Evolutionary conservation across 1,140 invertebrate species (phyloP), one percentile per base, ranked within the genome.

Genomic region (Eulimnadia texana): DNA sequence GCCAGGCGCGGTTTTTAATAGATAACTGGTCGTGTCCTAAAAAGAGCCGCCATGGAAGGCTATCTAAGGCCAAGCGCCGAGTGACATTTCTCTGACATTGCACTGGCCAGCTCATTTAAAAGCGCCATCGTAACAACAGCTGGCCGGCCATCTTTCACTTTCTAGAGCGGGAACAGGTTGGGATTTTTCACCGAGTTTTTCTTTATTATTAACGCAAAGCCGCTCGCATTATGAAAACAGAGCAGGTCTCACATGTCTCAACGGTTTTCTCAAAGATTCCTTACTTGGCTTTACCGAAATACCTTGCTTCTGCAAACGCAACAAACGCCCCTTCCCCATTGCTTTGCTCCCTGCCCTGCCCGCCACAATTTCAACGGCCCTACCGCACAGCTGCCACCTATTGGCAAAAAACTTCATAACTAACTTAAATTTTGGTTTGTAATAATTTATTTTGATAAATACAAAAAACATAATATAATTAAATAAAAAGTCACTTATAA

Each of bases 41-140:
- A 54, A 20, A 6, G 52, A 23, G 52, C 52, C 52, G 52, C 52
- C 52, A 54, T 25, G 28, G 52, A 54, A 54, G 52, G 52, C 52
- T 54, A 54, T 54, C 52, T 27, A 27, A 54, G 28, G 52, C 23
- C 52, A 23, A 54, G 52, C 51, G 25, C 11, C 42, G 11, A 47
- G 51, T 23, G 51, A n/a, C n/a, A n/a, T n/a, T n/a, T n/a, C n/a
- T n/a, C n/a, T n/a, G n/a, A n/a, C n/a, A n/a, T n/a, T n/a, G n/a
- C n/a, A n/a, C n/a, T n/a, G n/a, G n/a, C n/a, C n/a, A n/a, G n/a
- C n/a, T n/a, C n/a, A n/a, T n/a, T n/a, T 27, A 54, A 54, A 54
- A 54, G 52, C 24, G 52, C 51, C 42, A 52, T 20, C 52, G n/a
- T n/a, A n/a, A 54, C 52, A 27, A 42, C 33, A 42, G 33, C 33